phyloP scores from a whole-genome alignment of 2,113 vertebrate species.

The Aptenodytes patagonicus region DNA sequence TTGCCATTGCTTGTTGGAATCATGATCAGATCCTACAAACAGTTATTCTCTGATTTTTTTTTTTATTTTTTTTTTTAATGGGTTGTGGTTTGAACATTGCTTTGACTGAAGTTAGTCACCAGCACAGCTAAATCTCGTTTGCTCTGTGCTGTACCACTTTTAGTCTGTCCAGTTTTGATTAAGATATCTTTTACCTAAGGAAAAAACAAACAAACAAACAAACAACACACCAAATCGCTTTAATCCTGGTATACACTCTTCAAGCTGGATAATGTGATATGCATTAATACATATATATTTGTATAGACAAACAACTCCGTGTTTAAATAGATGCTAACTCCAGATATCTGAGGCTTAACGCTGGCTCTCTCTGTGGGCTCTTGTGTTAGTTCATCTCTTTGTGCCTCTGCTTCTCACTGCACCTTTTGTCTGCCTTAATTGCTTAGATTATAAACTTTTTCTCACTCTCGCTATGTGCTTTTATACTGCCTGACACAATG shows the following conservation, averaged over 20 bases:
- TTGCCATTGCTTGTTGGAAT: background rate
- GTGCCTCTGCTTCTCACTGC: background rate
- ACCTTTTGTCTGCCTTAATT: slow-evolving; percentile 37
- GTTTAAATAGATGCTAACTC: background rate
- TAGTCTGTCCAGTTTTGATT: background rate
- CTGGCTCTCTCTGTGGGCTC: background rate
- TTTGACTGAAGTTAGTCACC: background rate
- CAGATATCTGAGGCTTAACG: background rate
- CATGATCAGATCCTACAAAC: background rate
- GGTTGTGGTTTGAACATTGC: background rate
- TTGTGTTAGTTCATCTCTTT: background rate
- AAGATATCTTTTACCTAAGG: background rate
- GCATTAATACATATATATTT: background rate
- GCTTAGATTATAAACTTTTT: slow-evolving; percentile 16
- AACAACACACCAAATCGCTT: background rate
- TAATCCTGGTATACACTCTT: background rate
- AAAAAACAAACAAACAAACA: background rate
- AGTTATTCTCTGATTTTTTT: background rate
- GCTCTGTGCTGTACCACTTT: background rate
- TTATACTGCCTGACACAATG: background rate
- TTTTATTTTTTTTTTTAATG: background rate
- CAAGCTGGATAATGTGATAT: background rate
- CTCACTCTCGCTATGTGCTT: background rate
- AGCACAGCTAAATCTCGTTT: background rate
- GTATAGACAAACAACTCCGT: background rate